Conservation (phyloP, 2,113 vertebrate genomes). For the Xiphorhynchus elegans region DNA sequence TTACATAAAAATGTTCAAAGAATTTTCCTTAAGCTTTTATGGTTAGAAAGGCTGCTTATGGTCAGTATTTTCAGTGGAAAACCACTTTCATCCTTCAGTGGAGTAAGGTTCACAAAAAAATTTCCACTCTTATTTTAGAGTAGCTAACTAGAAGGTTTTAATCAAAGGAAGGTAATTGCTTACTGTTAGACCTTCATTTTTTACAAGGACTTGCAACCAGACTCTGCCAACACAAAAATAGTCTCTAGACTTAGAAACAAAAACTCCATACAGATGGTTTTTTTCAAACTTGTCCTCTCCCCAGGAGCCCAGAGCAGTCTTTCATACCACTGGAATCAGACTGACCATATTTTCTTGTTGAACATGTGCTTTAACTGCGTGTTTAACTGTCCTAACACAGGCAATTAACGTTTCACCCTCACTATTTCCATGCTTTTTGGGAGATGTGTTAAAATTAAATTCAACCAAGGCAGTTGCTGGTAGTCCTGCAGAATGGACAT, state of each 20-base stretch:
- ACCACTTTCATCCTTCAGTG: neutral
- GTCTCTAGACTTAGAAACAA: conserved; percentile 7
- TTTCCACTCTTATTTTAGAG: conserved; percentile 1
- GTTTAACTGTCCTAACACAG: neutral
- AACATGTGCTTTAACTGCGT: neutral
- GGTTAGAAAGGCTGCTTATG: neutral
- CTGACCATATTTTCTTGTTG: neutral
- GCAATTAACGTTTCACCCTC: neutral
- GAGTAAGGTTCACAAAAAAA: neutral
- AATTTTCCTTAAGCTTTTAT: neutral
- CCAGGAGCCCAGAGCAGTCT: neutral
- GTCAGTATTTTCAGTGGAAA: conserved; percentile 13
- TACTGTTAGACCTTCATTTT: neutral
- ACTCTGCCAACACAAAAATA: neutral
- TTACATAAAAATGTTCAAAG: neutral
- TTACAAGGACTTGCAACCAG: neutral
- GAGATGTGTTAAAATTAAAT: neutral
- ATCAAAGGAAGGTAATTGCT: neutral
- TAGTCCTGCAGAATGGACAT: neutral
- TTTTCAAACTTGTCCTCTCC: neutral
- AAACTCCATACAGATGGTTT: neutral
- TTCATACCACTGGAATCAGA: neutral
- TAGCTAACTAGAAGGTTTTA: neutral
- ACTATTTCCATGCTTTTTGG: neutral
- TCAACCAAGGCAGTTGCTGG: neutral